Evolutionary conservation across 2,797 vertebrate species (phyloP).

Genomic region (Perodicticus potto): DNA sequence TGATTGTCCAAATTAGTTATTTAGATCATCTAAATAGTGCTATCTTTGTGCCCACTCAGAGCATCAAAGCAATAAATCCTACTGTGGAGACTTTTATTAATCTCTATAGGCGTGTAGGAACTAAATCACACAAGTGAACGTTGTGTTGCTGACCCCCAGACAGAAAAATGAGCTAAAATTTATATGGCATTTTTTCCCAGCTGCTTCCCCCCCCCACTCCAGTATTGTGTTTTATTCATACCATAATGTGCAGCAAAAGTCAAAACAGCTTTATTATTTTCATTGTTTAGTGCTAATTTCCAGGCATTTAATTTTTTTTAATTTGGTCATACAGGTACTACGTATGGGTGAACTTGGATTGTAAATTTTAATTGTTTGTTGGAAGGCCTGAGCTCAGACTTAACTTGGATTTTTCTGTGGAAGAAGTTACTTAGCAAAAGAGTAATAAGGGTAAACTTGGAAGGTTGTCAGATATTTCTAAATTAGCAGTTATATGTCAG

Average conservation of each 20-base stretch:
- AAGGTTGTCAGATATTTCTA: not conserved
- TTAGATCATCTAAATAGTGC: not conserved
- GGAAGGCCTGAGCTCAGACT: not conserved
- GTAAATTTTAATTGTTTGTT: constrained; percentile 31
- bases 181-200: not conserved
- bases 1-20: not conserved
- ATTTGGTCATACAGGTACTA: constrained; percentile 30
- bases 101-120: not conserved
- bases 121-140: not conserved
- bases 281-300: constrained; percentile 31
- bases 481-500: not conserved
- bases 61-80: not conserved
- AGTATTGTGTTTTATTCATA: not conserved
- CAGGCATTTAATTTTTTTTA: not conserved
- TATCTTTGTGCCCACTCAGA: not conserved
- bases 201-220: not conserved
- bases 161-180: not conserved
- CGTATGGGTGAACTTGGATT: not conserved
- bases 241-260: not conserved
- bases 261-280: constrained; percentile 17
- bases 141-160: not conserved
- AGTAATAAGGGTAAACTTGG: not conserved
- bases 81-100: not conserved
- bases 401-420: not conserved
- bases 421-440: constrained; percentile 38